Percentiles rank a stretch among this genome's conserved stretches.
phyloP scores from a whole-genome alignment of 2,888 invertebrate genomes.

The Thymelicus sylvestris region DNA sequence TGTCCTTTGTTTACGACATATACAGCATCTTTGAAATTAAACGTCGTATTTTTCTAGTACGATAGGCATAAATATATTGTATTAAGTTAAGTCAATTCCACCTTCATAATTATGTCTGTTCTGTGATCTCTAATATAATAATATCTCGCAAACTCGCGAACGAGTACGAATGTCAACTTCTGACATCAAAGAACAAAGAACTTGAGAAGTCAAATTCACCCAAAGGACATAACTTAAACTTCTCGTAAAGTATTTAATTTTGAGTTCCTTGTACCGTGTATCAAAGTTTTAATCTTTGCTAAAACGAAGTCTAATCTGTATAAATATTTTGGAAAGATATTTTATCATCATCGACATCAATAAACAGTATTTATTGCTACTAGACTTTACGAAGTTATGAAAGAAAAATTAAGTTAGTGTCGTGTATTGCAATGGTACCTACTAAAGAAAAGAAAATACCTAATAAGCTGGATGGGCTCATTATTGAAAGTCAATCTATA shows the following conservation, averaged over 20 bases:
- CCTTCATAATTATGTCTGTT: neutral
- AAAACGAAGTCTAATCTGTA: neutral
- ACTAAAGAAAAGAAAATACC: too few relatives aligned
- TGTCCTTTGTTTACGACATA: too few relatives aligned
- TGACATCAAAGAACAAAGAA: conserved; percentile 20
- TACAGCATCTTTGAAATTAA: too few relatives aligned
- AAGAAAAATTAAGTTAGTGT: too few relatives aligned
- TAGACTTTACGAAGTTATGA: neutral
- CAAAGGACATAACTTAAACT: conserved; percentile 22
- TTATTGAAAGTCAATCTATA: too few relatives aligned
- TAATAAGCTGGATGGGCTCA: too few relatives aligned
- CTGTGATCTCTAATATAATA: neutral
- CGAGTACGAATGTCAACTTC: conserved; percentile 8
- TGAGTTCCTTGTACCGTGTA: conserved; percentile 8
- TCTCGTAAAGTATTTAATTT: conserved; percentile 17
- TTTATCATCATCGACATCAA: too few relatives aligned
- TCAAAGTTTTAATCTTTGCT: conserved; percentile 10
- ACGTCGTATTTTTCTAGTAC: too few relatives aligned
- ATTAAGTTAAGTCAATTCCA: neutral
- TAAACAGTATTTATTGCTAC: neutral
- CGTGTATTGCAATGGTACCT: too few relatives aligned
- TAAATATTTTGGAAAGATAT: too few relatives aligned
- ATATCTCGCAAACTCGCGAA: conserved; percentile 18
- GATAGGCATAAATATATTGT: too few relatives aligned
- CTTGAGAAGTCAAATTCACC: conserved; percentile 17